Percentiles rank a stretch among this genome's conserved stretches.
Conservation (phyloP, 2,888 invertebrate species). For the Pachydiplax longipennis region DNA sequence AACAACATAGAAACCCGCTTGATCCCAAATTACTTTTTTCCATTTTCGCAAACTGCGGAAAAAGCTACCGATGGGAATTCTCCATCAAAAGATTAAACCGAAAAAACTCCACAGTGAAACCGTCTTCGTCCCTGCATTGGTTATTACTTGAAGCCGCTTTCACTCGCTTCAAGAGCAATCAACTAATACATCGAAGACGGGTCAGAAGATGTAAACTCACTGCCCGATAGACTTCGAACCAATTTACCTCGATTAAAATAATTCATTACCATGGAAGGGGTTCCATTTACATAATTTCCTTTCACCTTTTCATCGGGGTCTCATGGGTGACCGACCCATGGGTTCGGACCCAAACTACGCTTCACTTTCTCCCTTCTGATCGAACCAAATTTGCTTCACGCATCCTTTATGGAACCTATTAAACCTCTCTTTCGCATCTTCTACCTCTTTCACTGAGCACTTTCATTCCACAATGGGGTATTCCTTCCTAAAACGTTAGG, state of each 20-base stretch:
- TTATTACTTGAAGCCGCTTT: background rate
- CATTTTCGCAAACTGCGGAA: too few species aligned
- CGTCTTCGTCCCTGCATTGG: too few species aligned
- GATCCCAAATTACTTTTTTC: too few species aligned
- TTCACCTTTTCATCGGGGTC: background rate
- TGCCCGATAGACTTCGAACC: background rate
- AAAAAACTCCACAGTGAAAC: too few species aligned
- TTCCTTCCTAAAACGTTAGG: too few species aligned
- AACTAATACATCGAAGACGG: background rate
- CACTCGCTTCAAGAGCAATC: background rate
- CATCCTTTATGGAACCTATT: too few species aligned
- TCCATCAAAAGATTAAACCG: too few species aligned
- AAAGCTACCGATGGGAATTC: too few species aligned
- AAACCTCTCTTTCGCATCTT: background rate
- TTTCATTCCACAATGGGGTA: too few species aligned
- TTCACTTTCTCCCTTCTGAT: background rate
- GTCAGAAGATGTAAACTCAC: background rate
- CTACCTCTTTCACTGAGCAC: background rate
- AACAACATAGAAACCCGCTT: too few species aligned
- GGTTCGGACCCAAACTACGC: background rate
- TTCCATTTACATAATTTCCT: constrained; percentile 28
- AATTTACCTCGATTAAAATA: constrained; percentile 28
- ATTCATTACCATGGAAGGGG: background rate
- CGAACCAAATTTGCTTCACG: background rate
- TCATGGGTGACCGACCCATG: background rate